Conservation (phyloP, 2,797 vertebrate genomes). For the Lacerta agilis region DNA sequence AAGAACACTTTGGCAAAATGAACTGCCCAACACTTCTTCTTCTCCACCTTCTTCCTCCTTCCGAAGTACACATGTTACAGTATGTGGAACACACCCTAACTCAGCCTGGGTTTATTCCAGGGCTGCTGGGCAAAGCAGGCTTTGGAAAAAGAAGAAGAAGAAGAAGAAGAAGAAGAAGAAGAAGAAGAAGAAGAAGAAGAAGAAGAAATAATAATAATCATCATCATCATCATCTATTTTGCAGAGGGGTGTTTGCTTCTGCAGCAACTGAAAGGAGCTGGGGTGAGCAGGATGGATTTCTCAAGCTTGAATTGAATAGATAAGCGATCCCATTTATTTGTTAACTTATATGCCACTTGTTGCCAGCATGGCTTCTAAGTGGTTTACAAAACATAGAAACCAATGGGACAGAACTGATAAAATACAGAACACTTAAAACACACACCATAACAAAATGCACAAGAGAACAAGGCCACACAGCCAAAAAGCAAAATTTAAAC, state of each 20-base stretch:
- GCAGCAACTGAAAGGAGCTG: neutral
- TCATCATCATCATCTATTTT: slow-evolving; percentile 52
- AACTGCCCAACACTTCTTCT: slow-evolving; percentile 50
- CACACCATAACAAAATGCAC: too few species aligned
- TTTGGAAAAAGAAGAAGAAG: slow-evolving; percentile 36
- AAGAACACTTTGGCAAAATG: slow-evolving; percentile 53
- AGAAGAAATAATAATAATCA: too few species aligned
- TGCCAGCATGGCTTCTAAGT: too few species aligned
- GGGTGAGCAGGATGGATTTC: too few species aligned
- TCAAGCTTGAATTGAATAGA: neutral
- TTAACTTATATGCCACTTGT: too few species aligned
- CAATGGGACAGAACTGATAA: too few species aligned
- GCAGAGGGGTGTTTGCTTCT: slow-evolving; percentile 60
- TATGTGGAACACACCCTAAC: slow-evolving; percentile 52
- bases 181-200: too few species aligned
- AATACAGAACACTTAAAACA: too few species aligned
- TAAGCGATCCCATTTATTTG: neutral
- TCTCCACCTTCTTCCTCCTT: slow-evolving; percentile 33
- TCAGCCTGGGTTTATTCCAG: slow-evolving; percentile 55
- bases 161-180: too few species aligned
- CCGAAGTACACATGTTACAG: slow-evolving; percentile 57
- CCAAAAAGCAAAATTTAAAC: too few species aligned
- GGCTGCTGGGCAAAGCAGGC: slow-evolving; percentile 50
- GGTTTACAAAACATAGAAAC: too few species aligned
- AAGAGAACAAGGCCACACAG: too few species aligned